These are phyloP conservation scores for Spisula subtruncata DNA, from an alignment of 2,888 invertebrate genomes.

Conservation along the genomic window DNA sequence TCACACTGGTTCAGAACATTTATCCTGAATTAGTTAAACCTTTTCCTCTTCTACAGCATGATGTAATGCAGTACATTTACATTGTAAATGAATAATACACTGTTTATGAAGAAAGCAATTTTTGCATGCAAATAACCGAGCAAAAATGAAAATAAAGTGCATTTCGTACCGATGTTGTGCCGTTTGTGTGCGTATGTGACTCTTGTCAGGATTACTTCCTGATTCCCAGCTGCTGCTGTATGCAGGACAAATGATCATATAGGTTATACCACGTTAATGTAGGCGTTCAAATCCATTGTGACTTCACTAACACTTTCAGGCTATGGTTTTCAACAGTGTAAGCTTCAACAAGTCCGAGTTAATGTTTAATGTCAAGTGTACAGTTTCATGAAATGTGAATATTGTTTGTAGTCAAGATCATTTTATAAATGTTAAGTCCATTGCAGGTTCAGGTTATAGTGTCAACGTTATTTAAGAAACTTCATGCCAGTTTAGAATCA, in stretches of 20 bases:
- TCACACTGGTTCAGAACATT: no score
- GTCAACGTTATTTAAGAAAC: background rate
- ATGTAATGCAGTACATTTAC: no score
- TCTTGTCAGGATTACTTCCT: background rate
- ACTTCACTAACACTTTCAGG: background rate
- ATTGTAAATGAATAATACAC: no score
- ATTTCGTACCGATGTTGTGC: background rate
- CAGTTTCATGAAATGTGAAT: no score
- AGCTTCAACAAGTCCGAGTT: background rate
- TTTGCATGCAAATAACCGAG: conserved; percentile 3
- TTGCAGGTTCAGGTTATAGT: background rate
- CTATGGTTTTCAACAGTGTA: background rate
- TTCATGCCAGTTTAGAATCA: background rate
- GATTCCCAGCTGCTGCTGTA: background rate
- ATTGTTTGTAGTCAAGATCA: background rate
- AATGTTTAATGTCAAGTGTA: no score
- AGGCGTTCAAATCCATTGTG: background rate
- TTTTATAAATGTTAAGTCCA: background rate
- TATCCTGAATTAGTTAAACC: no score
- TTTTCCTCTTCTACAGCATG: no score
- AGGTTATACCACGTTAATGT: background rate
- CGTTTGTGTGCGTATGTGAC: background rate
- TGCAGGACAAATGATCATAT: background rate
- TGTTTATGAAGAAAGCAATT: background rate
- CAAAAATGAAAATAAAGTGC: background rate